Evolutionary conservation across 2,797 vertebrate species (phyloP), one percentile per base, ranked within the genome.

Genomic region (Dendrocincla fuliginosa): DNA sequence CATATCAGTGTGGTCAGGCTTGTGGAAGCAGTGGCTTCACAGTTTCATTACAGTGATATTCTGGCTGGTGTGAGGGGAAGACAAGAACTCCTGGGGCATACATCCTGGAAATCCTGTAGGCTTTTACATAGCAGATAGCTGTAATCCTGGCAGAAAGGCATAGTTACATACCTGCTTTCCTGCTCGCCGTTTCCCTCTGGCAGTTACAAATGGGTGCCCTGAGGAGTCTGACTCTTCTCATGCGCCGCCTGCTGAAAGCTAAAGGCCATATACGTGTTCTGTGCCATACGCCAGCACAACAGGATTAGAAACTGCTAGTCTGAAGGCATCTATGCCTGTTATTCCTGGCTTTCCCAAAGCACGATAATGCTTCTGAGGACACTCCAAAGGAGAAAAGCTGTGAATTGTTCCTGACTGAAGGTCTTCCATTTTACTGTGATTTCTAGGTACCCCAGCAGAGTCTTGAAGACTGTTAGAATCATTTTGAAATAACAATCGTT

Each of bases 1-100:
- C 0, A 0, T 20, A 33, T 60, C 41, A 11, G 1, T 11, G 44
- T 39, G 60, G 27, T 28, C 69, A 39, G 49, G 8, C 19, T 17
- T 68, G 30, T n/a, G 11, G 41, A 83, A 67, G 4, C 15, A 28
- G 33, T 32, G 46, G 3, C 37, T 78, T 60, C 16, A 33, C 32
- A 37, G 1, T 87, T 79, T 84, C 33, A 9, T 57, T 39, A 17
- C 0, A 6, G 17, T 37, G 56, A 11, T 67, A 39, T 19, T 20
- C 13, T 56, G n/a, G 27, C 19, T 77, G 39, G 4, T 52, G 44
- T 44, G 47, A 85, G 20, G 53, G 37, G 22, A 77, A 44, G 41
- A 22, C 49, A 23, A 6, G 17, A 88, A 81, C 27, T 12, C 6
- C 16, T 81, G 32, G 2, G 3, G 2, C 8, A 17, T 18, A 6